A percentile compares a stretch with the other conserved stretches of the same genome.
Conservation (phyloP, 1,140 invertebrate genomes). For the Druon quercuslanigerum region DNA sequence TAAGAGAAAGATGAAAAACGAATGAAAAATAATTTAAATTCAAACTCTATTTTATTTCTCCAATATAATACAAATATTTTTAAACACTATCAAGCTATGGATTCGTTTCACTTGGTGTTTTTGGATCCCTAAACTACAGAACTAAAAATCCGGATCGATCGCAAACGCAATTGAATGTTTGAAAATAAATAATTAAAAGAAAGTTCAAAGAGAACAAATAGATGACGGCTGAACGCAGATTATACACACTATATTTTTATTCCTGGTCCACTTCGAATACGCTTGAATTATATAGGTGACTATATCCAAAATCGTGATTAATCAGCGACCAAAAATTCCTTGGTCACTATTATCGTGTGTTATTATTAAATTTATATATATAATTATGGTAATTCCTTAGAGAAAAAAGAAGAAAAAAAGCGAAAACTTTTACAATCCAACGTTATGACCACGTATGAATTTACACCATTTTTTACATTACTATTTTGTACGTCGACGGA, state of each 20-base stretch:
- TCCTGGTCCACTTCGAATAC: constrained; percentile 41
- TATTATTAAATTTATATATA: constrained; percentile 32
- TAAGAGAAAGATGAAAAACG: no score
- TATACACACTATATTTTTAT: constrained; percentile 38
- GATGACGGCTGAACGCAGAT: not conserved
- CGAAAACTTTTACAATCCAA: constrained; percentile 51
- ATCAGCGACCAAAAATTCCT: constrained; percentile 3
- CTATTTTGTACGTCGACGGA: constrained; percentile 58
- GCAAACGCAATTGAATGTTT: not conserved
- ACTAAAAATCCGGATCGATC: not conserved
- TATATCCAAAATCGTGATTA: constrained; percentile 20
- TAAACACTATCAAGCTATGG: no score
- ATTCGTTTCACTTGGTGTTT: no score
- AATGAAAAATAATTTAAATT: no score
- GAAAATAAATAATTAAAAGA: not conserved
- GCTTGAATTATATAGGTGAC: constrained; percentile 39
- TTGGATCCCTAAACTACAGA: no score
- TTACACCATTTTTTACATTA: constrained; percentile 65
- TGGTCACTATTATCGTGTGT: constrained; percentile 28
- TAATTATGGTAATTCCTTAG: constrained; percentile 24
- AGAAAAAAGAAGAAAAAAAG: constrained; percentile 36
- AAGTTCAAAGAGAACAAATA: not conserved
- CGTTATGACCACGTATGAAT: constrained; percentile 56
- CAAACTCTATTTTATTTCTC: no score
- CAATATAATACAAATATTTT: no score